Evolutionary conservation across 2,888 invertebrate genomes (phyloP).

Genomic region (Drosophila demipolita): DNA sequence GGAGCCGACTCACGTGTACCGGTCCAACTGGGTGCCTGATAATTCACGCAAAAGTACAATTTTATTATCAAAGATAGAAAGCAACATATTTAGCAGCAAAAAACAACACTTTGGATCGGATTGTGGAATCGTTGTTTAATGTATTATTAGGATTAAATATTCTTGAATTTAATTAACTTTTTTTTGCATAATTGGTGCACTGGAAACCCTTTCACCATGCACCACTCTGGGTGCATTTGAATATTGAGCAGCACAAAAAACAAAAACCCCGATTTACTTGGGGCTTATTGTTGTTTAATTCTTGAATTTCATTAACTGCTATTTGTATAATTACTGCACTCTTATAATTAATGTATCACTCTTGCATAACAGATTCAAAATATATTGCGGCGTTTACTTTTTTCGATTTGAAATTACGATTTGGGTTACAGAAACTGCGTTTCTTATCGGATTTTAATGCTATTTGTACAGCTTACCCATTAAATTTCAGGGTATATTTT

Average conservation of each 20-base stretch:
- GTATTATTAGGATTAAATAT: neutral
- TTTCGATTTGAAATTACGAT: neutral
- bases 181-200: neutral
- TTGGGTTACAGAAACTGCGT: neutral
- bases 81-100: neutral
- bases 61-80: neutral
- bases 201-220: neutral
- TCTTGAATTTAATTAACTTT: neutral
- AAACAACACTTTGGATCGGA: neutral
- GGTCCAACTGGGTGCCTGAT: neutral
- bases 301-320: neutral
- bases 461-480: neutral
- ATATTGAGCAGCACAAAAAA: neutral
- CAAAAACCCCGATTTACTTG: neutral
- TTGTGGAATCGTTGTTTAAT: neutral
- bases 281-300: neutral
- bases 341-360: neutral
- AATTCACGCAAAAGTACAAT: neutral
- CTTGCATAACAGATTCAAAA: neutral
- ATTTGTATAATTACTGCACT: neutral
- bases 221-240: neutral
- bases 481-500: neutral
- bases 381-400: neutral
- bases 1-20: slow-evolving; percentile 4
- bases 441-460: neutral